phyloP scores from a whole-genome alignment of 2,113 vertebrate genomes.

The Anarrhichthys ocellatus region DNA sequence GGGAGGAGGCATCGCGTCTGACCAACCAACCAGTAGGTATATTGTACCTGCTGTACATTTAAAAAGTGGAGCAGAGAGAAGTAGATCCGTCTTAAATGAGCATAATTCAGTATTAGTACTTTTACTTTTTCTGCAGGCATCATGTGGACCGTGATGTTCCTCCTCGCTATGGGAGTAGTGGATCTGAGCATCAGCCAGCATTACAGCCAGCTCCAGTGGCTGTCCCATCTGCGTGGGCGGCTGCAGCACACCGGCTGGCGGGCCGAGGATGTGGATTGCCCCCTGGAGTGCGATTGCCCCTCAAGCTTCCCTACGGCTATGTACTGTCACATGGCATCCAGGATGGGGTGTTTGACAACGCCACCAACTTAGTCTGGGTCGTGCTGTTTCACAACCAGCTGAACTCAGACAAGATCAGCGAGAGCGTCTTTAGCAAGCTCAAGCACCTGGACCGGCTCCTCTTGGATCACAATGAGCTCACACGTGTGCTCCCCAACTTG shows the following conservation, averaged over 20 bases:
- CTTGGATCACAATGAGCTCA: slow-evolving; percentile 92
- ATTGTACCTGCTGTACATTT: slow-evolving; percentile 16
- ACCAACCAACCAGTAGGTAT: slow-evolving; percentile 56
- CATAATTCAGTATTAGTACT: neutral
- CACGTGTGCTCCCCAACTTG: slow-evolving; percentile 87
- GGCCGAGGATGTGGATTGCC: slow-evolving; percentile 81
- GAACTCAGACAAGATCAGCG: slow-evolving; percentile 90
- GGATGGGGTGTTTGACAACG: slow-evolving; percentile 91
- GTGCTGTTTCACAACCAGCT: slow-evolving; percentile 91
- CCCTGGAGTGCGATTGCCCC: slow-evolving; percentile 94
- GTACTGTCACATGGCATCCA: slow-evolving; percentile 93
- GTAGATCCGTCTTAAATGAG: neutral
- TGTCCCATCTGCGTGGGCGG: slow-evolving; percentile 61
- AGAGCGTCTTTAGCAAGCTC: slow-evolving; percentile 89
- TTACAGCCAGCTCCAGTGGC: slow-evolving; percentile 65
- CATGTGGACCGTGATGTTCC: slow-evolving; percentile 59
- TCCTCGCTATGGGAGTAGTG: slow-evolving; percentile 63
- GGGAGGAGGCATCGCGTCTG: slow-evolving; percentile 28
- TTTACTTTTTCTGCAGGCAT: slow-evolving; percentile 39
- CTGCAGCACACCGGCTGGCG: slow-evolving; percentile 37
- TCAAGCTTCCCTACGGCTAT: slow-evolving; percentile 89
- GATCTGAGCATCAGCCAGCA: slow-evolving; percentile 58
- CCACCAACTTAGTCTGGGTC: slow-evolving; percentile 92
- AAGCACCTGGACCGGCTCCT: slow-evolving; percentile 89
- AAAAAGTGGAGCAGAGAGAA: neutral